Conservation (phyloP, 2,797 vertebrate genomes). For the Lepus townsendii region DNA sequence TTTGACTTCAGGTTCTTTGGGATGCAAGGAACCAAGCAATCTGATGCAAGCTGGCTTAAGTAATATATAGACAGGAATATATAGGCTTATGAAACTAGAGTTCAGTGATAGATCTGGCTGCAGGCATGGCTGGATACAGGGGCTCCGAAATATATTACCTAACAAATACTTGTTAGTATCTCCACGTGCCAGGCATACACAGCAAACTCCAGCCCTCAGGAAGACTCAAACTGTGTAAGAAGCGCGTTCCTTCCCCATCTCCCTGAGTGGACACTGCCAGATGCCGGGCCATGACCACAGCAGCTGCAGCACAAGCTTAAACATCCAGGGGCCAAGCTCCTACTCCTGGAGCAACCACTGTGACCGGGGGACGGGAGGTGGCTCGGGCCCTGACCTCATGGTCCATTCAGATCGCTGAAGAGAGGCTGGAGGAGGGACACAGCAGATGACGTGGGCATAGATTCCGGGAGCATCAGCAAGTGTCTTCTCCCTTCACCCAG, state of each 20-base stretch:
- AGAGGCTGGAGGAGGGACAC: accelerated
- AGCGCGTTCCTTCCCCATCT: background rate
- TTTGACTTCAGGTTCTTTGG: background rate
- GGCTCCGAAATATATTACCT: background rate
- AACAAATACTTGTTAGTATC: background rate
- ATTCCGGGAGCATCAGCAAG: background rate
- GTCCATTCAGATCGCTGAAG: background rate
- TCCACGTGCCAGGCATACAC: background rate
- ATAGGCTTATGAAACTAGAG: background rate
- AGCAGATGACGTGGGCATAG: no score
- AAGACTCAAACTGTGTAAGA: background rate
- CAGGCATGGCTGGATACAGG: background rate
- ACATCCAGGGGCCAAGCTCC: background rate
- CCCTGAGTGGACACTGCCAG: background rate
- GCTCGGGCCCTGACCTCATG: background rate
- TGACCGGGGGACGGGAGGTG: no score
- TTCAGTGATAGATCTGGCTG: background rate
- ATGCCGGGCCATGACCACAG: background rate
- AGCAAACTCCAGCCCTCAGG: background rate
- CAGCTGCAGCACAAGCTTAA: no score
- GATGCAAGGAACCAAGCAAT: background rate
- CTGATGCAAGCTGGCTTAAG: background rate
- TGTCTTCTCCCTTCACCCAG: background rate
- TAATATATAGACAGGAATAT: background rate
- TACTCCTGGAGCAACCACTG: background rate